Base-by-base conservation (phyloP, 2,113 vertebrate species). In the Numenius arquata region DNA sequence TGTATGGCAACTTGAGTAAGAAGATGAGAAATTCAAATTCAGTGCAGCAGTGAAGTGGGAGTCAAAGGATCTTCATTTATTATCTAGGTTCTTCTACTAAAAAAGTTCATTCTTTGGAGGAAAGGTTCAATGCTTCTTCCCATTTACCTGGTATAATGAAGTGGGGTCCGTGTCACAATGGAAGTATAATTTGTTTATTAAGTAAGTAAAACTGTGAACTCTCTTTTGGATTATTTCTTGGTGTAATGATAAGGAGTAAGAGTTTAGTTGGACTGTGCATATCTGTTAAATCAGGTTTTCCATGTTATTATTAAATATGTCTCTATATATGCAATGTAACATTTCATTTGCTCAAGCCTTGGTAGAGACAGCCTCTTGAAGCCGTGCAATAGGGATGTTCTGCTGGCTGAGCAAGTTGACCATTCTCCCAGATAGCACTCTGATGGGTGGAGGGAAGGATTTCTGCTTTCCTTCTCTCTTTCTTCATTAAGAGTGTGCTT, bases 311-410 rank as follows among this genome's bases (percentile, higher is more conserved):
- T 36, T 56, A 77, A 90, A 48, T 76, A 26, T 43, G 10, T 19
- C 18, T 70, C 27, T 71, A 16, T 26, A 15, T 19, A 80, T 22
- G 8, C 1, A 0, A 66, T 13, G 9, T 45, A 68, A 29, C 5
- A 16, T 41, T 56, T 55, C 2, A 66, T 90, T 63, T 89, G 29
- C 16, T 68, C 14, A 88, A 12, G 52, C 15, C 30, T 27, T 45
- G 23, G 34, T 11, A 34, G 19, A 62, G 13, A 12, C 38, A 36
- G 38, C 6, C 40, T 53, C 25, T 53, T 18, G 56, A n/a, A 47
- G 8, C 20, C 9, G 4, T 12, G 9, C 3, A 6, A n/a, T 10
- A 71, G 5, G 21, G 8, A 2, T 36, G 38, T n/a, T 30, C 3
- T 62, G 29, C 19, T 50, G 56, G 17, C 22, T 85, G 15, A 90